Evolutionary conservation across 1,140 invertebrate genomes (phyloP), one percentile per base, ranked within the genome.

Genomic region (Argopecten irradians): DNA sequence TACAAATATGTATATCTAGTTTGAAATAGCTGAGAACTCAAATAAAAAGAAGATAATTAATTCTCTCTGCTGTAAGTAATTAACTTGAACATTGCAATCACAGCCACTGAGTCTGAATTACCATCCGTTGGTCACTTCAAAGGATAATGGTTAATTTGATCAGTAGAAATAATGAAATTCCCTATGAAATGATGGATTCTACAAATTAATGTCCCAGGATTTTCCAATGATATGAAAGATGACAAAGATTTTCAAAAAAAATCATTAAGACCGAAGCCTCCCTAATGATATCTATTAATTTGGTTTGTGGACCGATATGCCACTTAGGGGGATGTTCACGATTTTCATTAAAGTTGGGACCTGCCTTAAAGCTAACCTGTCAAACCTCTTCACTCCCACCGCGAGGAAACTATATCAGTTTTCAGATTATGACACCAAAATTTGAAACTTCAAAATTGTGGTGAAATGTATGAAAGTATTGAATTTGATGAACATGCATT

Each of bases 261-360:
- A 28, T 71, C 55, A 71, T 71, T 71, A 71, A 71, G 55, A 71
- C 22, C 28, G 55, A 71, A 71, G 28, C n/a, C 55, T 71, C 28
- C 22, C 7, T 71, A 71, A 71, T 71, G 55, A 71, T 28, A 5
- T 3, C 22, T 71, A 71, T 11, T 71, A 16, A n/a, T 8, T 71
- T 71, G 5, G 55, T 5, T n/a, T 3, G 55, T 5, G 0, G 55
- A 28, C 16, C 22, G 55, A 71, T 28, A 5, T n/a, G n/a, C 55
- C 55, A 71, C 55, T 71, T 71, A 71, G n/a, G 16, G 16, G 14
- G n/a, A n/a, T 28, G 55, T 3, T 16, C 55, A 71, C 1, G 22
- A 71, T 71, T 71, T 71, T 71, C 55, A 71, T 71, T 71, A 71
- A 71, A 71, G 28, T n/a, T 28, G n/a, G 55, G 28, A 71, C 55